Evolutionary conservation across 2,113 vertebrate species (phyloP).

Genomic region (Aegithalos caudatus): DNA sequence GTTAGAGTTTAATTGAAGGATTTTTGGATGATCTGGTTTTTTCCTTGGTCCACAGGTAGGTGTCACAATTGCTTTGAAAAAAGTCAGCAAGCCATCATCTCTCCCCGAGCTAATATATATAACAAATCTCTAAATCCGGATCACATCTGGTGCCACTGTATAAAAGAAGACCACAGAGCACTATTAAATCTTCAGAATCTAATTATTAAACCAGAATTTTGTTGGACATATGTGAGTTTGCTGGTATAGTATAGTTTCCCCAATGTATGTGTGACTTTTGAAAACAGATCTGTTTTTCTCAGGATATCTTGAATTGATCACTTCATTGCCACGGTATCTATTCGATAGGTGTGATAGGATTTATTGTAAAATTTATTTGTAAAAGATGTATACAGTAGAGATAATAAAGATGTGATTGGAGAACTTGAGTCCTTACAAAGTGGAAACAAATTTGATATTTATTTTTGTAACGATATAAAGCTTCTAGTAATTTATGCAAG

Average conservation of each 20-base stretch:
- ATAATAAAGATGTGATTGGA: conserved; percentile 81
- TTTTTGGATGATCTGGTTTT: conserved; percentile 79
- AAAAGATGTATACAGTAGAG: conserved; percentile 85
- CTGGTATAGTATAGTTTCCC: conserved; percentile 84
- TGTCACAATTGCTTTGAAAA: conserved; percentile 99
- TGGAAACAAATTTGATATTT: conserved; percentile 99
- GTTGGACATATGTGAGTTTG: conserved; percentile 78
- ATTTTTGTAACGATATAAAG: conserved; percentile 98
- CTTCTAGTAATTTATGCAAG: conserved; percentile 99
- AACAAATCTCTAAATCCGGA: conserved; percentile 80
- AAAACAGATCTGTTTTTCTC: conserved; percentile 90
- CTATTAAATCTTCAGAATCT: conserved; percentile 76
- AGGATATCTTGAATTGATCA: conserved; percentile 90
- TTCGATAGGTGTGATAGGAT: conserved; percentile 85
- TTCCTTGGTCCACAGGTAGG: conserved; percentile 96
- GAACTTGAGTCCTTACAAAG: conserved; percentile 91
- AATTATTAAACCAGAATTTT: conserved; percentile 69
- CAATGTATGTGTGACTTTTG: conserved; percentile 87
- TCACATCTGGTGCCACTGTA: conserved; percentile 85
- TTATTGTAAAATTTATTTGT: conserved; percentile 87
- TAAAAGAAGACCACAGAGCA: conserved; percentile 79
- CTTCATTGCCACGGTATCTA: conserved; percentile 93
- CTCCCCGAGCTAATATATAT: conserved; percentile 78
- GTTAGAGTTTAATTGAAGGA: conserved; percentile 55
- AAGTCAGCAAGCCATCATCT: conserved; percentile 84